These are phyloP conservation scores for Glaucomys volans DNA, from an alignment of 2,113 vertebrate species.

Conservation along the genomic window DNA sequence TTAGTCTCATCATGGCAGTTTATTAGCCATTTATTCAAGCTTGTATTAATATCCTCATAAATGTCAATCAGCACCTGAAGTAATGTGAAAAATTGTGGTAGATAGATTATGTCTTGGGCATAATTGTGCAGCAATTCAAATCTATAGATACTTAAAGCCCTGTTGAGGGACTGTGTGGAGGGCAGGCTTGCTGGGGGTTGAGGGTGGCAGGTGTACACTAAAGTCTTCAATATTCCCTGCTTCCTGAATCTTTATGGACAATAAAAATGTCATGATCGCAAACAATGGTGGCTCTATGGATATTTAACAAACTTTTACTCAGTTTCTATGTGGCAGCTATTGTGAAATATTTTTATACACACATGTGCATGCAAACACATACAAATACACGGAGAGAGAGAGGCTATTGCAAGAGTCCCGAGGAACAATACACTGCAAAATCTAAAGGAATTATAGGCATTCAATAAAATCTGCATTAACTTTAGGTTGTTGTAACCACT, in stretches of 20 bases:
- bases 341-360: too few species aligned
- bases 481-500: background rate
- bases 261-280: background rate
- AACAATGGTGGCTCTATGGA: background rate
- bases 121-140: background rate
- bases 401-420: background rate
- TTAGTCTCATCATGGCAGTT: conserved; percentile 13
- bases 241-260: background rate
- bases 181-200: background rate
- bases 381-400: rapidly evolving
- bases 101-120: background rate
- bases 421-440: background rate
- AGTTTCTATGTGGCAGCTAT: background rate
- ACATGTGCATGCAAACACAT: background rate
- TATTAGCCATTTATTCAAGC: conserved; percentile 65
- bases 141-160: background rate
- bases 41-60: conserved; percentile 66
- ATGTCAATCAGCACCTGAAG: conserved; percentile 68
- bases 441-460: background rate
- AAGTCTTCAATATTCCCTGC: background rate
- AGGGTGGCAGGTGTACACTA: background rate
- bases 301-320: background rate
- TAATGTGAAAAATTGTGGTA: conserved; percentile 16
- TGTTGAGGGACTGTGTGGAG: background rate
- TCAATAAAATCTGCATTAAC: background rate